Evolutionary conservation across 2,113 vertebrate genomes (phyloP).

Genomic region (Crotalus horridus): DNA sequence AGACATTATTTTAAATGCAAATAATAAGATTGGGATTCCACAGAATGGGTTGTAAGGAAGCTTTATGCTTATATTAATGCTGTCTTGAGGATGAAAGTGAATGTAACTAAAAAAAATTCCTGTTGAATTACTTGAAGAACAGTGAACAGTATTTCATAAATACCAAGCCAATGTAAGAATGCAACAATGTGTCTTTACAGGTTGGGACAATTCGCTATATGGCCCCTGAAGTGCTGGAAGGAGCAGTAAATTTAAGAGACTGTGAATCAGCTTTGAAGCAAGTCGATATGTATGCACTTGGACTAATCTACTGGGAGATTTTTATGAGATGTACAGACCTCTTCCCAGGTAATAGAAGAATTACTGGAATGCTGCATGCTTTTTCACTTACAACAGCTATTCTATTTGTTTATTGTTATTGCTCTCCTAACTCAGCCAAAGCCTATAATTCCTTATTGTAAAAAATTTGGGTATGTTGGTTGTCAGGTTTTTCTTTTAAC

Average conservation of each 20-base stretch:
- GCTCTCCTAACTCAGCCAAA: not conserved
- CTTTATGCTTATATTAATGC: slow-evolving; percentile 13
- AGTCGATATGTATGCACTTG: slow-evolving; percentile 97
- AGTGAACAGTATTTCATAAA: not conserved
- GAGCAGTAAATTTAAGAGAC: slow-evolving; percentile 96
- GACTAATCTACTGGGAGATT: slow-evolving; percentile 98
- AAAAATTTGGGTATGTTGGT: not conserved
- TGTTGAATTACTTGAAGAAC: not conserved
- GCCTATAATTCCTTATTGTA: not conserved
- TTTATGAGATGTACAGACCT: slow-evolving; percentile 98
- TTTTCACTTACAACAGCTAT: not conserved
- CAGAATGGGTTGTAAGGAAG: not conserved
- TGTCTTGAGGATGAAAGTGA: not conserved
- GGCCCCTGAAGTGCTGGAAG: slow-evolving; percentile 97
- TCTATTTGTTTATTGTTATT: not conserved
- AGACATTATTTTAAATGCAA: slow-evolving; percentile 19
- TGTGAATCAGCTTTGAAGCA: slow-evolving; percentile 98
- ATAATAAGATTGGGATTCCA: not conserved
- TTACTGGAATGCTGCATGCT: not conserved
- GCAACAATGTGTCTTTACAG: slow-evolving; percentile 65
- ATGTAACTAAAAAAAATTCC: not conserved
- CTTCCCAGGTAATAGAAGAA: slow-evolving; percentile 85
- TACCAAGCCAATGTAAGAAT: slow-evolving; percentile 9
- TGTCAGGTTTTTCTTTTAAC: not conserved
- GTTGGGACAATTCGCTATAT: slow-evolving; percentile 98